Percentiles rank a stretch among this genome's conserved stretches.
Conservation (phyloP, 2,113 vertebrate genomes). For the Protobothrops mucrosquamatus region DNA sequence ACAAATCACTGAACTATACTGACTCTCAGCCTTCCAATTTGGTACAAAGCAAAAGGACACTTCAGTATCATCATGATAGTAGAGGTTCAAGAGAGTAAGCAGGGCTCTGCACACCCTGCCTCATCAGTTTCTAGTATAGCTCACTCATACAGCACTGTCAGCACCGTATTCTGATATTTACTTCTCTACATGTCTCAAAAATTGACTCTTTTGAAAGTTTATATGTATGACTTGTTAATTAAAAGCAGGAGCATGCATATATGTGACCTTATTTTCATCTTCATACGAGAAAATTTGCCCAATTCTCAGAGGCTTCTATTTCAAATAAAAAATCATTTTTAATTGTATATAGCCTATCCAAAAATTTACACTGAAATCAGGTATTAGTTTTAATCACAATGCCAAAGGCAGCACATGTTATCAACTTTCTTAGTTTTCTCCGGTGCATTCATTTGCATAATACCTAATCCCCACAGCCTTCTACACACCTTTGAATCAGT, state of each 20-base stretch:
- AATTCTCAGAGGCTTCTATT: slow-evolving; percentile 3
- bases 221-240: not conserved
- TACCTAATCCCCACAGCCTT: not conserved
- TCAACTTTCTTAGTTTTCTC: not conserved
- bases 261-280: slow-evolving; percentile 10
- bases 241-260: not conserved
- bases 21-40: not conserved
- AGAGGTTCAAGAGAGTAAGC: not conserved
- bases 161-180: not conserved
- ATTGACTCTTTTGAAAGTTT: not conserved
- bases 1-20: not conserved
- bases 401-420: not conserved
- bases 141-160: not conserved
- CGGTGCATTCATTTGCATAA: not conserved
- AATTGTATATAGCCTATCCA: not conserved
- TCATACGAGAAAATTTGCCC: slow-evolving; percentile 24
- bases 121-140: not conserved
- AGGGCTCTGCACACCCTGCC: not conserved
- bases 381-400: not conserved
- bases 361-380: not conserved
- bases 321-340: not conserved
- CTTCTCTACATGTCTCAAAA: not conserved
- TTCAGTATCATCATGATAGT: not conserved
- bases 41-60: not conserved
- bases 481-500: not conserved